Evolutionary conservation across 2,113 vertebrate genomes (phyloP), one percentile per base, ranked within the genome.

Genomic region (Xyliphius kryptos): DNA sequence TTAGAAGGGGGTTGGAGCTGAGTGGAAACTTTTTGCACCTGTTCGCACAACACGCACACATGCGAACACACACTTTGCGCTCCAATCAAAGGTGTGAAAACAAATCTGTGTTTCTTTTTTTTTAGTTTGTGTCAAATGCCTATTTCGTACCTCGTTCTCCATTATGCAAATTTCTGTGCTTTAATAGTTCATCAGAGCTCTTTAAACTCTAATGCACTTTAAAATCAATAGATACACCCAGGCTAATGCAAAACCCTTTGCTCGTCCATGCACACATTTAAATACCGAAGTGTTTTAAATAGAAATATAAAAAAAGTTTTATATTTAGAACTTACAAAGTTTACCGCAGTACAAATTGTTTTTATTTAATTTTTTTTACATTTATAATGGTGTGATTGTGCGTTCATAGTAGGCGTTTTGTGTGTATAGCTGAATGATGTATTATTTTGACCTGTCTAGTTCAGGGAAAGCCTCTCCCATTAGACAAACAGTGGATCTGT

Each of bases 381-480:
- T 32, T 32, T 32, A 5, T 32, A 3, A 32, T 56, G 49, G 13
- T 47, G 20, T 69, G 46, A 44, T 43, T 61, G 40, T 61, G 56
- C 53, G 40, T n/a, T n/a, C n/a, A n/a, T n/a, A n/a, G n/a, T n/a
- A 46, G 70, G 26, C 4, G 56, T 70, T 67, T 13, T 51, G 48
- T 41, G 48, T 51, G 37, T 40, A 9, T 51, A 20, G n/a, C 17
- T 15, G 13, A 4, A 6, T 3, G 11, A 61, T 9, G n/a, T 66
- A 56, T 65, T 62, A 76, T 67, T 46, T 26, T 56, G 61, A 61
- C 69, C 14, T 59, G 61, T 76, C 14, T 21, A 72, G 80, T 80
- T 82, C 78, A 70, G 65, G 79, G 70, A 53, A 58, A 69, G 43
- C 54, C 60, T 63, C 48, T 57, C 32, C 43, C 61, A 61, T 44